Conservation (phyloP, 2,888 invertebrate genomes). For the Polydrusus tereticollis region DNA sequence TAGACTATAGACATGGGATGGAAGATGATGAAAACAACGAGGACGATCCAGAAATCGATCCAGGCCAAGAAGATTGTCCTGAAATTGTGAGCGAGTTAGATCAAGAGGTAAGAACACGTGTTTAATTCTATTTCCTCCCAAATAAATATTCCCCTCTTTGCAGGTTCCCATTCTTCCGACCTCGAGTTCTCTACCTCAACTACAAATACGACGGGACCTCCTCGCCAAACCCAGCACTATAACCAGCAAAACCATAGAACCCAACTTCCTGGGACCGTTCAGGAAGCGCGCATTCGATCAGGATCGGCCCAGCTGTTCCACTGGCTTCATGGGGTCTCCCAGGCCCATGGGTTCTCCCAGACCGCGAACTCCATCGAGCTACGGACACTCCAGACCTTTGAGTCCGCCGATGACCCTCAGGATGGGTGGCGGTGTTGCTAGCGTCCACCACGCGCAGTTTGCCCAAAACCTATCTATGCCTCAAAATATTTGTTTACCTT, state of each 20-base stretch:
- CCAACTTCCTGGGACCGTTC: conserved; percentile 69
- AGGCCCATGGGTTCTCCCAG: conserved; percentile 50
- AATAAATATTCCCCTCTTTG: conserved; percentile 5
- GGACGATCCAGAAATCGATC: conserved; percentile 65
- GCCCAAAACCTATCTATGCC: conserved; percentile 54
- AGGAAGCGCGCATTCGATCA: conserved; percentile 73
- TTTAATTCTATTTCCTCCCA: conserved; percentile 73
- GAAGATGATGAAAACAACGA: conserved; percentile 62
- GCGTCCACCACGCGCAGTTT: conserved; percentile 53
- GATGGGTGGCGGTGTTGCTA: conserved; percentile 46
- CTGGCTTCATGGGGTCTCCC: conserved; percentile 24
- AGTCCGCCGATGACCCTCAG: conserved; percentile 62
- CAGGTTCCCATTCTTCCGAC: conserved; percentile 53
- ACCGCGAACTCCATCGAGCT: conserved; percentile 51
- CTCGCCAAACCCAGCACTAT: conserved; percentile 68
- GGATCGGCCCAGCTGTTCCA: conserved; percentile 62
- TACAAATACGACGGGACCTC: conserved; percentile 84
- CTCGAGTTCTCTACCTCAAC: conserved; percentile 60
- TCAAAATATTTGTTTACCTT: conserved; percentile 56
- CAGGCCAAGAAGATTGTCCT: conserved; percentile 64
- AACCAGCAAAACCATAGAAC: conserved; percentile 68
- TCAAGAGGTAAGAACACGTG: conserved; percentile 46
- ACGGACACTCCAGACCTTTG: conserved; percentile 62
- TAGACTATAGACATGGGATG: conserved; percentile 58
- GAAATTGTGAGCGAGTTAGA: conserved; percentile 53